Evolutionary conservation across 1,140 invertebrate genomes (phyloP), one percentile per base, ranked within the genome.

Genomic region (Zaprionus lachaisei): DNA sequence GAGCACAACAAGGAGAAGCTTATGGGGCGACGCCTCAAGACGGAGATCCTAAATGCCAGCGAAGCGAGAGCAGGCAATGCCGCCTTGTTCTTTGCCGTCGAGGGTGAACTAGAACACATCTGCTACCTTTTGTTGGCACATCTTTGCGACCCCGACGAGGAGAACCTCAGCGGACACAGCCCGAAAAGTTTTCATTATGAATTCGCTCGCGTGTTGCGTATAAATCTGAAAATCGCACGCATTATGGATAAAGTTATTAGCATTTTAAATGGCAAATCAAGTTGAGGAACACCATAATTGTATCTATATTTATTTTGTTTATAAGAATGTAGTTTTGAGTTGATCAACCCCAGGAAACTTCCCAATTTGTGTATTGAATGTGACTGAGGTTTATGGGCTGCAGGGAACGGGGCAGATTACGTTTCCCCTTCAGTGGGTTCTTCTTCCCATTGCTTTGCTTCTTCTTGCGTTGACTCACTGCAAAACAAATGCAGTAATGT

Each of bases 51-150:
- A 0, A 85, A 92, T 68, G 69, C 66, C 1, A 65, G 65, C 20
- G 91, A 92, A 58, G 31, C 71, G 1, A 74, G 72, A 28, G 83
- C 85, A 6, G 91, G 91, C 2, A 91, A 85, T 58, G 66, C 78
- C 1, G 61, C 76, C 0, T 72, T 92, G n/a, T 92, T 87, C n/a
- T 92, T 79, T 73, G 87, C 91, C 24, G 72, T 92, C 5, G 91
- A 92, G 55, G 72, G 82, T 22, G 81, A 83, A 31, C 61, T 60
- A 14, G 91, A 92, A 58, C 91, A 92, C 56, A 62, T 92, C 3
- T 80, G 90, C n/a, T 92, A 91, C 56, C 91, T 92, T 47, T 64
- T 92, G 24, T 60, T 92, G n/a, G 91, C 91, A 0, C 91, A 92
- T 47, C 54, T 92, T 7, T 71, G 72, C 17, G 75, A 91, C 80